These are phyloP conservation scores for Cryptocheilus praepositus DNA, from an alignment of 2,888 invertebrate genomes.

Conservation along the genomic window DNA sequence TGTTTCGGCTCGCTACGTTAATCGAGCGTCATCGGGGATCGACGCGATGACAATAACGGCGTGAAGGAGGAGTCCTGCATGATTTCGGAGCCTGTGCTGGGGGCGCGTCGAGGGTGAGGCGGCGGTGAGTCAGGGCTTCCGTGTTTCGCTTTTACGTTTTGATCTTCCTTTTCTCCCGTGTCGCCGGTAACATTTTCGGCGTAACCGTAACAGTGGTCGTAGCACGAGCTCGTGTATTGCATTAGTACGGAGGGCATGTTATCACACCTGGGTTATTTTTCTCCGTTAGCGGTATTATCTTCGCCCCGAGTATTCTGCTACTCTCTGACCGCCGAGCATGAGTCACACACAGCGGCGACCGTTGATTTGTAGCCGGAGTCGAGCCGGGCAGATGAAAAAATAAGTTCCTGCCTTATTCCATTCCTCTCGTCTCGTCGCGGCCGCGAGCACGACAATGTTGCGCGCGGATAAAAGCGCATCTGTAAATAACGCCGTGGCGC, in stretches of 20 bases:
- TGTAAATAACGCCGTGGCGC: background rate
- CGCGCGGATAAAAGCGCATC: constrained; percentile 5
- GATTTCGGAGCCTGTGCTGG: too few species aligned
- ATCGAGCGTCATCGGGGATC: too few species aligned
- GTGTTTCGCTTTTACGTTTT: too few species aligned
- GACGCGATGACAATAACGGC: too few species aligned
- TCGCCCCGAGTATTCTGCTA: constrained; percentile 41
- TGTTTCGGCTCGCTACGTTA: too few species aligned
- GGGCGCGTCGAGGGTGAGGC: background rate
- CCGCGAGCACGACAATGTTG: background rate
- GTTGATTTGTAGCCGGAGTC: constrained; percentile 50
- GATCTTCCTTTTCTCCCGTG: constrained; percentile 4
- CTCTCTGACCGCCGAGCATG: constrained; percentile 32
- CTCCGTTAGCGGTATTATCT: constrained; percentile 56
- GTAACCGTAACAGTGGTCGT: constrained; percentile 37
- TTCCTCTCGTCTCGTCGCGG: constrained; percentile 13
- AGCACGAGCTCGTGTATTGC: constrained; percentile 48
- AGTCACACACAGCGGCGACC: constrained; percentile 23
- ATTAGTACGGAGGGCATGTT: constrained; percentile 56
- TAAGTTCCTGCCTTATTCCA: constrained; percentile 32
- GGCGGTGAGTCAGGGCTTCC: constrained; percentile 20
- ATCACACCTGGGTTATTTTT: constrained; percentile 58
- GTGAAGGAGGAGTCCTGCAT: too few species aligned
- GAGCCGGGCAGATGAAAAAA: constrained; percentile 32
- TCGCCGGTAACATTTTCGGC: constrained; percentile 30